These are phyloP conservation scores for Drosophila bocki DNA, from an alignment of 1,140 invertebrate species.

Conservation along the genomic window DNA sequence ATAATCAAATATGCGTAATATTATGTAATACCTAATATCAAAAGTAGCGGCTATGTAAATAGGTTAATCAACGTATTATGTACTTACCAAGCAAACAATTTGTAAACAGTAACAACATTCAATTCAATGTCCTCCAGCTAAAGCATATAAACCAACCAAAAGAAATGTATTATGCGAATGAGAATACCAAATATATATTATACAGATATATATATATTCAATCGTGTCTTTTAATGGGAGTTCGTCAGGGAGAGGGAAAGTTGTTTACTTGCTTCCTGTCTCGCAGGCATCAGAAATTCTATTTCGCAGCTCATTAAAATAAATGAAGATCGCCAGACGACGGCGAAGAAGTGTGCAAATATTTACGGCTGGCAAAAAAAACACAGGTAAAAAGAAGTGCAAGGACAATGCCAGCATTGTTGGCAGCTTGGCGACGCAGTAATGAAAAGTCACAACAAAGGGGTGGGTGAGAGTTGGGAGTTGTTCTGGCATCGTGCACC, in stretches of 20 bases:
- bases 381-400: constrained; percentile 42
- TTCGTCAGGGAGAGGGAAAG: constrained; percentile 32
- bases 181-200: constrained; percentile 53
- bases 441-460: constrained; percentile 73
- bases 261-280: neutral
- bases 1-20: constrained; percentile 62
- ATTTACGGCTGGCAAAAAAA: constrained; percentile 34
- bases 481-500: neutral
- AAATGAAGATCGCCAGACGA: constrained; percentile 73
- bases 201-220: constrained; percentile 23
- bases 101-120: constrained; percentile 79
- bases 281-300: constrained; percentile 64
- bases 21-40: constrained; percentile 54
- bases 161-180: constrained; percentile 73
- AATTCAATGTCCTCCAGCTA: constrained; percentile 82
- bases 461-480: constrained; percentile 18
- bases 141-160: constrained; percentile 65
- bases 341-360: constrained; percentile 61
- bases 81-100: constrained; percentile 49
- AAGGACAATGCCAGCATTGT: constrained; percentile 69
- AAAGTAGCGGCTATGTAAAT: constrained; percentile 76
- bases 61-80: constrained; percentile 53
- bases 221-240: constrained; percentile 12
- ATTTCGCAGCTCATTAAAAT: constrained; percentile 81
- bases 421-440: constrained; percentile 43